Evolutionary conservation across 2,113 vertebrate genomes (phyloP).

Genomic region (Rissa tridactyla): DNA sequence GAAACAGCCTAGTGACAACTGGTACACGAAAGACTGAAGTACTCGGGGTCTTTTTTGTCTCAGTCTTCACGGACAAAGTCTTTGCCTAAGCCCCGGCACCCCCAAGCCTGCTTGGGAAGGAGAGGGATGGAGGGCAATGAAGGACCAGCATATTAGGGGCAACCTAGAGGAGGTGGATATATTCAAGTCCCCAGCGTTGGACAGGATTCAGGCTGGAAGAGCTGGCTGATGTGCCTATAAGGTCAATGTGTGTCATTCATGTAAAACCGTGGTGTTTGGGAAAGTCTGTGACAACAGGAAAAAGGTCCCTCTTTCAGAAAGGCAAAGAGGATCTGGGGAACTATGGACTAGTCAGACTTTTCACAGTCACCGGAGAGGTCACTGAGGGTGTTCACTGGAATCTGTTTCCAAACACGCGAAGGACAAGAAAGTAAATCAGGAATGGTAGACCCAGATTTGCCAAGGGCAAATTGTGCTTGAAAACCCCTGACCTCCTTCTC

Average conservation of each 20-base stretch:
- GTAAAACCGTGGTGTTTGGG: neutral
- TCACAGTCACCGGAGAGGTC: neutral
- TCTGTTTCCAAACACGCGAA: rapidly evolving
- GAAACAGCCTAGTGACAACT: neutral
- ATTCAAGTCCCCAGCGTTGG: rapidly evolving
- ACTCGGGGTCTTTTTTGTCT: neutral
- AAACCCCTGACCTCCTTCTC: neutral
- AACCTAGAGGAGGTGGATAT: neutral
- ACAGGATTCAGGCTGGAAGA: neutral
- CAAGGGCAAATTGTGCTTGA: neutral
- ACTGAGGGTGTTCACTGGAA: neutral
- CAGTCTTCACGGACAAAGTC: neutral
- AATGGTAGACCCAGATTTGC: neutral
- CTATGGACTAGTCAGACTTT: neutral
- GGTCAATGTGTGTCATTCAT: rapidly evolving
- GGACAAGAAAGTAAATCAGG: neutral
- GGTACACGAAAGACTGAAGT: neutral
- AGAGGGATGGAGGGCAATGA: neutral
- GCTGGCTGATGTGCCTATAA: neutral
- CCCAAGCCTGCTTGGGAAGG: neutral
- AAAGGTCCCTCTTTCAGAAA: neutral
- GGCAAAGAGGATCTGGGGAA: rapidly evolving
- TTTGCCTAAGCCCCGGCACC: neutral
- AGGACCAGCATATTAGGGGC: rapidly evolving
- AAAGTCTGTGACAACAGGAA: neutral